Base-by-base conservation (phyloP, 2,113 vertebrate genomes). In the Loxodonta africana region DNA sequence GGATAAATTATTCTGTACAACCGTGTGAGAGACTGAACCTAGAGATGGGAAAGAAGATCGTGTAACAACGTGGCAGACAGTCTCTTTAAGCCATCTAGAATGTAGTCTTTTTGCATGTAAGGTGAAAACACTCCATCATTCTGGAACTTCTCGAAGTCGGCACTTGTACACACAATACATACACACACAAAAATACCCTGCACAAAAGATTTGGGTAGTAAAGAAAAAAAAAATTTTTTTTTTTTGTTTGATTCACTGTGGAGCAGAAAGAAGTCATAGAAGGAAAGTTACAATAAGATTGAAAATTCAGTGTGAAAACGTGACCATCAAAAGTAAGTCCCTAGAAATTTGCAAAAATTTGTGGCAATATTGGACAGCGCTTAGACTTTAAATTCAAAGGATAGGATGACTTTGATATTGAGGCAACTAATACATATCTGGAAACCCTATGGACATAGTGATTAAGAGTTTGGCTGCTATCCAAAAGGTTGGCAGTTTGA, bases 371-470 rank as follows among this genome's bases (percentile, higher is more conserved):
- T 44, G 84, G 48, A 78, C 18, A 84, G 33, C 73, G 8, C 41
- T 94, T 33, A 94, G 48, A 63, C 83, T 88, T 93, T 90, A 78
- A 93, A 81, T 63, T n/a, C 65, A 78, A 94, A 85, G 53, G 3
- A 69, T n/a, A 88, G 2, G 11, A 37, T 65, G 12, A 73, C 37
- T 77, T 73, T 73, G 69, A 82, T 44, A 74, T 69, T n/a, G 81
- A 28, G 21, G 21, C 82, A 94, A 78, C 84, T 80, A 94, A 67
- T 4, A 25, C 23, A 84, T 33, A 7, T 53, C 60, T 77, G 3
- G 6, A 37, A 37, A 37, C 37, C 37, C 37, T 37, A 37, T 37
- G 37, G 37, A 37, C 37, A 37, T 37, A 37, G 37, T 37, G 37
- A 37, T 37, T 37, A 37, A 37, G 37, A 37, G 37, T 37, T 2